Conservation (phyloP, 1,140 invertebrate species). For the Lithobius niger region DNA sequence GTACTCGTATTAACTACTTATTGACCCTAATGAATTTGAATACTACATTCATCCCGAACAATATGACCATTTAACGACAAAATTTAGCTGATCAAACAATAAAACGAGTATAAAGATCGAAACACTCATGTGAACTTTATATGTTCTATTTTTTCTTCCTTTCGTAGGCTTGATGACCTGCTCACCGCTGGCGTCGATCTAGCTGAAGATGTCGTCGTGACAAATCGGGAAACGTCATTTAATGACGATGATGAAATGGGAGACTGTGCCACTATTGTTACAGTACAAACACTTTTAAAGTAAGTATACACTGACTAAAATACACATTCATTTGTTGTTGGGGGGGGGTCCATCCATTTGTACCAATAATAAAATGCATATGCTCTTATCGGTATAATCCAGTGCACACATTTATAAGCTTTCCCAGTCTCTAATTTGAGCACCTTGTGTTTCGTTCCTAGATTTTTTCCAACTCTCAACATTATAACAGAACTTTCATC, state of each 20-base stretch:
- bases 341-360: too few species aligned
- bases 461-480: conserved; percentile 95
- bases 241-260: conserved; percentile 92
- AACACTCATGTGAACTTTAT: too few species aligned
- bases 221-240: conserved; percentile 94
- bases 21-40: too few species aligned
- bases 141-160: conserved; percentile 20
- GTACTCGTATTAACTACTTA: too few species aligned
- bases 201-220: conserved; percentile 93
- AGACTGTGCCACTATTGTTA: conserved; percentile 96
- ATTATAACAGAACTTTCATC: conserved; percentile 95
- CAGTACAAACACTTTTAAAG: conserved; percentile 98
- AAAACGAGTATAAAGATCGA: too few species aligned
- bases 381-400: too few species aligned
- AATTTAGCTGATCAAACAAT: too few species aligned
- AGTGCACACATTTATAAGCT: too few species aligned
- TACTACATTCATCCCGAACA: too few species aligned
- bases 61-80: too few species aligned
- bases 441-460: conserved; percentile 35
- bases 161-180: conserved; percentile 80
- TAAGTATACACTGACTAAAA: conserved; percentile 37
- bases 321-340: too few species aligned
- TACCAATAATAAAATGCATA: too few species aligned
- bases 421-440: background rate
- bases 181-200: conserved; percentile 84